Evolutionary conservation across 2,888 invertebrate genomes (phyloP), one percentile per base, ranked within the genome.

Genomic region (Bibio marci): DNA sequence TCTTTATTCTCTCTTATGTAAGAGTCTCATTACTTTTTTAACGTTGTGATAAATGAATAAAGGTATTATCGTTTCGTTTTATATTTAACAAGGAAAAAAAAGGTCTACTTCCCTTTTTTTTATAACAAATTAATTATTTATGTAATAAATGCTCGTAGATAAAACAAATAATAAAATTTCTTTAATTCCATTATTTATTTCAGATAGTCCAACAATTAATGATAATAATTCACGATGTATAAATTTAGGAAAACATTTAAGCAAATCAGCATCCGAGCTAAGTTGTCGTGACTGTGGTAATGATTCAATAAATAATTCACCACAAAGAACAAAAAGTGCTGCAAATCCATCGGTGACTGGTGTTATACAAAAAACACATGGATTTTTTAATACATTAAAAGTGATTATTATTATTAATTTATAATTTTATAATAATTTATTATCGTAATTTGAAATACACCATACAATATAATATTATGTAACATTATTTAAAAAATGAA

Each of bases 241-340:
- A 14, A 55, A 57, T 26, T 43, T 62, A 46, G 68, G 66, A 45
- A 73, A 79, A 37, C 79, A 81, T 49, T 65, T 86, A 44, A 83
- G 83, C 47, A 80, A 82, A 60, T 83, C 83, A 17, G 81, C 85
- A 11, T 80, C 82, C 40, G 85, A 85, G 64, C 59, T 85, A 54
- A 80, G 75, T 50, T 76, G 73, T 48, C 71, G 70, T 41, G 65
- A 69, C 35, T 57, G 65, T 65, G 47, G 67, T 63, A 22, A 22
- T 59, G 56, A 58, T 25, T 70, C 70, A 18, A 63, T 63, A 47
- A 65, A 63, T 44, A 62, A 64, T 43, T 67, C 66, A 41, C 67
- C 68, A 37, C 66, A 66, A 45, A 63, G 66, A 40, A 55, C 55
- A 47, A 60, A 59, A 44, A 58, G 61, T 46, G 62, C 64, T 41